Conservation (phyloP, 2,888 invertebrate species). For the Cephonodes hylas region DNA sequence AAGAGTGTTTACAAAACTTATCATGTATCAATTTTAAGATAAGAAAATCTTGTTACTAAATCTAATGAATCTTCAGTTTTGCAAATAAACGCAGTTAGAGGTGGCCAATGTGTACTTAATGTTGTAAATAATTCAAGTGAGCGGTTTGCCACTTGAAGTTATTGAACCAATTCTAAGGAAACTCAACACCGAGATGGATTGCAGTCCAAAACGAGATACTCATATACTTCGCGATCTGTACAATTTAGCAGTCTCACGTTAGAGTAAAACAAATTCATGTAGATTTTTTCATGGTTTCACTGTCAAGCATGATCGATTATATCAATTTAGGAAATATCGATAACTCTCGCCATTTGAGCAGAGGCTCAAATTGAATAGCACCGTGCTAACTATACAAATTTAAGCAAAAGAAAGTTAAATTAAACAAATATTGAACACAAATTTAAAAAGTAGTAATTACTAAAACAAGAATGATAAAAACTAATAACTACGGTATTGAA, state of each 20-base stretch:
- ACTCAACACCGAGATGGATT: neutral
- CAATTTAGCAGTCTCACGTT: neutral
- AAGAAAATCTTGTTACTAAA: neutral
- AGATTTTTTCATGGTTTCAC: too few species aligned
- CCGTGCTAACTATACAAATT: too few species aligned
- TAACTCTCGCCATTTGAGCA: too few species aligned
- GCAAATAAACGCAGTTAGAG: neutral
- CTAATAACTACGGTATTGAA: neutral
- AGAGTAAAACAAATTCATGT: neutral
- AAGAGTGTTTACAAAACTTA: neutral
- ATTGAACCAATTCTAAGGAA: neutral
- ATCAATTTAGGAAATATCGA: too few species aligned
- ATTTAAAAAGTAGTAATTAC: neutral
- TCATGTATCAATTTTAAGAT: conserved; percentile 1
- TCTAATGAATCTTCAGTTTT: neutral
- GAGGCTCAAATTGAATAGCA: too few species aligned
- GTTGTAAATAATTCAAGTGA: neutral
- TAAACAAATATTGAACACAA: neutral
- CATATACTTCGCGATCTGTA: neutral
- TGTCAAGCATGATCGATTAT: too few species aligned
- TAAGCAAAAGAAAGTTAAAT: neutral
- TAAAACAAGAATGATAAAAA: neutral
- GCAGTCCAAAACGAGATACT: neutral
- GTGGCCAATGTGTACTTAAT: neutral
- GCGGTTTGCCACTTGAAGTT: neutral